Evolutionary conservation across 2,888 invertebrate species (phyloP).

Genomic region (Prosapia bicincta): DNA sequence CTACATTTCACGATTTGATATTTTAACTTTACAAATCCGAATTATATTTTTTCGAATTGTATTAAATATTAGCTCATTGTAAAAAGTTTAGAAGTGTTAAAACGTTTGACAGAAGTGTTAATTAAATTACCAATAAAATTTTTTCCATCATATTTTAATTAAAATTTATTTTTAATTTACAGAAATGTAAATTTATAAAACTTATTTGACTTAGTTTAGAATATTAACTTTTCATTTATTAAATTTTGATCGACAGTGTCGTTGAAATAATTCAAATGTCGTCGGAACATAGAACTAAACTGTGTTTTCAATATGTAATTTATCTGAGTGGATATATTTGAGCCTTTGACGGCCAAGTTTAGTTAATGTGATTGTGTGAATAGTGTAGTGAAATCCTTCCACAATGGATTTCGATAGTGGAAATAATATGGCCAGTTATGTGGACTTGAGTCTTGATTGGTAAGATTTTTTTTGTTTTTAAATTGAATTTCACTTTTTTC

Average conservation of each 20-base stretch:
- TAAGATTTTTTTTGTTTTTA: slow-evolving; percentile 11
- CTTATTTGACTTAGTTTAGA: too few species aligned
- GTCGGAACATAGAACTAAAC: slow-evolving; percentile 20
- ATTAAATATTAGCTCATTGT: background rate
- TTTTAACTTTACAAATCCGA: too few species aligned
- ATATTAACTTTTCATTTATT: background rate
- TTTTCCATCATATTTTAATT: too few species aligned
- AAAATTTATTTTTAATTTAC: too few species aligned
- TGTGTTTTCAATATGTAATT: slow-evolving; percentile 12
- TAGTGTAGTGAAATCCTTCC: slow-evolving; percentile 16
- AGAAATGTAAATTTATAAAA: too few species aligned
- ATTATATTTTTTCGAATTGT: too few species aligned
- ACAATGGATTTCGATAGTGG: slow-evolving; percentile 30
- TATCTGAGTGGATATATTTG: slow-evolving; percentile 25
- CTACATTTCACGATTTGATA: background rate
- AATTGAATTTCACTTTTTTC: too few species aligned
- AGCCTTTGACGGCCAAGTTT: background rate
- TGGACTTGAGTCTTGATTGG: slow-evolving; percentile 31
- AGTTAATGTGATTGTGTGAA: slow-evolving; percentile 4
- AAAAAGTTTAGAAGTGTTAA: background rate
- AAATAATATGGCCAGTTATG: slow-evolving; percentile 29
- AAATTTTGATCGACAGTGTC: background rate
- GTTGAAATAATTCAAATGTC: background rate
- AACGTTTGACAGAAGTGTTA: background rate
- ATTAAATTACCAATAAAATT: background rate